Evolutionary conservation across 1,140 invertebrate genomes (phyloP).

Genomic region (Hestina assimilis): DNA sequence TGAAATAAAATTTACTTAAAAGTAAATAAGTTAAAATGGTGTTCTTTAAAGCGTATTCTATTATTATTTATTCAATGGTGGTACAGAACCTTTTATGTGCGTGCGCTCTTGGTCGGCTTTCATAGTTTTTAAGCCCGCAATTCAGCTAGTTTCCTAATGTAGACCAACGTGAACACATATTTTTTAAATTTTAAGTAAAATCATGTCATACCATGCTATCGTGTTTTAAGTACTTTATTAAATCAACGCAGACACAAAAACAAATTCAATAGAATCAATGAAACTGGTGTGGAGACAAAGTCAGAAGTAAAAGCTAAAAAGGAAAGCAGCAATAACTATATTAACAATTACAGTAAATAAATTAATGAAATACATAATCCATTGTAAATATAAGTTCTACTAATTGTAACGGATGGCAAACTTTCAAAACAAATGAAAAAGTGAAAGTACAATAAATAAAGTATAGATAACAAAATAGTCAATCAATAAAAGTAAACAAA

Average conservation of each 20-base stretch:
- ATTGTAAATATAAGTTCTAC: background rate
- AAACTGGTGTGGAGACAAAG: constrained; percentile 38
- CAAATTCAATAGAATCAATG: constrained; percentile 48
- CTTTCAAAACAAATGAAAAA: constrained; percentile 12
- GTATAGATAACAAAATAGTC: background rate
- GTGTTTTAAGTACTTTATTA: constrained; percentile 48
- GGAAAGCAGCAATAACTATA: constrained; percentile 14
- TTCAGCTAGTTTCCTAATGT: no score
- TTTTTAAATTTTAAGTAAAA: constrained; percentile 10
- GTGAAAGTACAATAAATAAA: background rate
- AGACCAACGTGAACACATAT: background rate
- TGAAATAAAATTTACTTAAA: no score
- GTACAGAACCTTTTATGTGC: no score
- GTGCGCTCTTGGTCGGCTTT: no score
- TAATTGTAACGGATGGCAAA: constrained; percentile 5
- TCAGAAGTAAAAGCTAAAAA: constrained; percentile 21
- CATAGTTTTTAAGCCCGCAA: no score
- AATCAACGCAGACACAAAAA: constrained; percentile 46
- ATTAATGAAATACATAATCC: constrained; percentile 19
- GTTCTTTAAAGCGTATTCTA: no score
- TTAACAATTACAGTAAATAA: constrained; percentile 13
- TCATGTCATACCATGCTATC: constrained; percentile 22
- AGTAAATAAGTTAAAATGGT: no score
- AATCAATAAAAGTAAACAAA: background rate
- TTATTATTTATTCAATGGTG: no score